These are phyloP conservation scores for Cryptosula pallasiana DNA, from an alignment of 2,888 invertebrate species.

Conservation along the genomic window DNA sequence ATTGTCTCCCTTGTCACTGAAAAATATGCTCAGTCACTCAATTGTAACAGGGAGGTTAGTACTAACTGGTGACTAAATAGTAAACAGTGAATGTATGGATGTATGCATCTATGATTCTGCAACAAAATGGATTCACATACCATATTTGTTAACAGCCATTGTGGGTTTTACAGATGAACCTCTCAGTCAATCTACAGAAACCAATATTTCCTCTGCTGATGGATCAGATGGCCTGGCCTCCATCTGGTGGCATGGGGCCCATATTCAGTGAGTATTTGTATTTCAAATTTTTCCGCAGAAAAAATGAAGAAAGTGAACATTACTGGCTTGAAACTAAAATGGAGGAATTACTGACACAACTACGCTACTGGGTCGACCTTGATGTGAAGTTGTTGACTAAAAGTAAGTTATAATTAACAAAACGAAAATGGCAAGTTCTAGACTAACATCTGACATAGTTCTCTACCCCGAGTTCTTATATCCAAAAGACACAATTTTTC, in stretches of 20 bases:
- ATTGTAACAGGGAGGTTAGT: slow-evolving; percentile 50
- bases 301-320: slow-evolving; percentile 32
- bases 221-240: slow-evolving; percentile 50
- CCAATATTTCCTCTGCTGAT: slow-evolving; percentile 47
- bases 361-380: slow-evolving; percentile 38
- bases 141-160: no score
- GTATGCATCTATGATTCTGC: no score
- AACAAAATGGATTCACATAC: no score
- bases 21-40: slow-evolving; percentile 47
- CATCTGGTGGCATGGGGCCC: slow-evolving; percentile 48
- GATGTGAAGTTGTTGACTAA: no score
- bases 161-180: slow-evolving; percentile 45
- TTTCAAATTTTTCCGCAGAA: slow-evolving; percentile 40
- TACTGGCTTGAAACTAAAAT: slow-evolving; percentile 46
- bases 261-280: slow-evolving; percentile 49
- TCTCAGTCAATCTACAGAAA: slow-evolving; percentile 42
- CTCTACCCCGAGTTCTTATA: no score
- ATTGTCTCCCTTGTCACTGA: slow-evolving; percentile 42
- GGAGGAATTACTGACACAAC: slow-evolving; percentile 46
- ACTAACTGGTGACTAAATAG: no score
- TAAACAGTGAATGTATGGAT: no score
- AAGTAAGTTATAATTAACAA: no score
- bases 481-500: no score
- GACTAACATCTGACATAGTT: no score
- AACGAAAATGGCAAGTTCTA: no score